Conservation (phyloP, 2,113 vertebrate species). For the Chaetops frenatus region DNA sequence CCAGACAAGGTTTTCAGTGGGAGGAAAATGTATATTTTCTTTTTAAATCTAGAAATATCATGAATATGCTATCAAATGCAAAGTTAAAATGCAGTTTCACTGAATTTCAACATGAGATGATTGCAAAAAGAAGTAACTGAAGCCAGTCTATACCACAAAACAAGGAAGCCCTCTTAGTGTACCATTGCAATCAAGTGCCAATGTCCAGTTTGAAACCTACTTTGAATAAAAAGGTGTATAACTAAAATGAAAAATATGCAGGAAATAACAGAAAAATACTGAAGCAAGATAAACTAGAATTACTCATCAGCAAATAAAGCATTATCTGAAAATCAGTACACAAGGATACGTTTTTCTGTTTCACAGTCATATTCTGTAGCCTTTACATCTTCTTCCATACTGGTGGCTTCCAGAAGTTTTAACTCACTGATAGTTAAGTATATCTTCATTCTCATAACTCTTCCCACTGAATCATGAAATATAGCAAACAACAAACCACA, state of each 20-base stretch:
- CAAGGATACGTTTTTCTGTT: not conserved
- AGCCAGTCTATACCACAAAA: not conserved
- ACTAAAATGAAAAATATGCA: not conserved
- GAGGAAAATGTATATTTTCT: not conserved
- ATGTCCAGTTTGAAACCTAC: not conserved
- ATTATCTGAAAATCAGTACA: not conserved
- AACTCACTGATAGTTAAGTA: not conserved
- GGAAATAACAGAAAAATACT: not conserved
- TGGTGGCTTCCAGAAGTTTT: not conserved
- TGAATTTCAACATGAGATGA: not conserved
- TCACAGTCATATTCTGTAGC: not conserved
- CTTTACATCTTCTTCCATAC: not conserved
- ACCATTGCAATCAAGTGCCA: not conserved
- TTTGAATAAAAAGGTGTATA: not conserved
- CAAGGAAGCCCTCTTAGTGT: not conserved
- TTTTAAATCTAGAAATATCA: not conserved
- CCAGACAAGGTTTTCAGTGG: not conserved
- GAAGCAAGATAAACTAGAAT: not conserved
- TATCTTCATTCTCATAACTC: not conserved
- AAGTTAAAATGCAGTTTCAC: not conserved
- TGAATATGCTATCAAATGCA: not conserved
- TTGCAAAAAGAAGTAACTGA: not conserved
- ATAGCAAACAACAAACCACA: not conserved
- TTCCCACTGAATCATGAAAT: not conserved
- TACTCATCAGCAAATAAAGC: not conserved